Evolutionary conservation across 2,888 invertebrate species (phyloP).

Genomic region (Lypha dubia): DNA sequence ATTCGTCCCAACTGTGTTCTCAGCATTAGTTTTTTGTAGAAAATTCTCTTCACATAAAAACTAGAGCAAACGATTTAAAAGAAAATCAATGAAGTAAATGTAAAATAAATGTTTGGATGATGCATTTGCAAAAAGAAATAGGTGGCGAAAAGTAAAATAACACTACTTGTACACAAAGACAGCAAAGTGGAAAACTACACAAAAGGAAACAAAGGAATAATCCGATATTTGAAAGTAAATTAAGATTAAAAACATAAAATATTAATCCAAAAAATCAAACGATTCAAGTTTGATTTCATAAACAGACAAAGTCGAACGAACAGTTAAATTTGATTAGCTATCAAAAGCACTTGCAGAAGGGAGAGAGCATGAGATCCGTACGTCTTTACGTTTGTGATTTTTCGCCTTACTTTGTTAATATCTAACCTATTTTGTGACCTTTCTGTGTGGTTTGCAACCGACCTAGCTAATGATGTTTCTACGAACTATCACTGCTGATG

Average conservation of each 20-base stretch:
- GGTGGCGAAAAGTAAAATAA: conserved; percentile 3
- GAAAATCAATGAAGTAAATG: conserved; percentile 29
- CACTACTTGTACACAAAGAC: neutral
- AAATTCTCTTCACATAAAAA: neutral
- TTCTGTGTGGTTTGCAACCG: too few relatives aligned
- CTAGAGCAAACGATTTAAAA: neutral
- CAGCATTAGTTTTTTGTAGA: neutral
- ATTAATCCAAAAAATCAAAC: neutral
- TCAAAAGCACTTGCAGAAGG: too few relatives aligned
- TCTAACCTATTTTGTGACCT: too few relatives aligned
- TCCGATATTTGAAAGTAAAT: neutral
- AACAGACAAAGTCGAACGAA: too few relatives aligned
- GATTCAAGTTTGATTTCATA: neutral
- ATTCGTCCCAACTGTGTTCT: too few relatives aligned
- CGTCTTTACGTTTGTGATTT: too few relatives aligned
- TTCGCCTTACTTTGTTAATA: too few relatives aligned
- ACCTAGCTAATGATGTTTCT: too few relatives aligned
- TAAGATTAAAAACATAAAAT: neutral
- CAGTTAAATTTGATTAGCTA: too few relatives aligned
- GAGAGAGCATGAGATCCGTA: too few relatives aligned
- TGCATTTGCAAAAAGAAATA: conserved; percentile 62
- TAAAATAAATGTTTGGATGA: conserved; percentile 35
- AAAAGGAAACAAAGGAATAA: neutral
- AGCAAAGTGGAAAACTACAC: conserved; percentile 1
- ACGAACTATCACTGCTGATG: too few relatives aligned